Evolutionary conservation across 2,797 vertebrate species (phyloP), one percentile per base, ranked within the genome.

Genomic region (Tapera naevia): DNA sequence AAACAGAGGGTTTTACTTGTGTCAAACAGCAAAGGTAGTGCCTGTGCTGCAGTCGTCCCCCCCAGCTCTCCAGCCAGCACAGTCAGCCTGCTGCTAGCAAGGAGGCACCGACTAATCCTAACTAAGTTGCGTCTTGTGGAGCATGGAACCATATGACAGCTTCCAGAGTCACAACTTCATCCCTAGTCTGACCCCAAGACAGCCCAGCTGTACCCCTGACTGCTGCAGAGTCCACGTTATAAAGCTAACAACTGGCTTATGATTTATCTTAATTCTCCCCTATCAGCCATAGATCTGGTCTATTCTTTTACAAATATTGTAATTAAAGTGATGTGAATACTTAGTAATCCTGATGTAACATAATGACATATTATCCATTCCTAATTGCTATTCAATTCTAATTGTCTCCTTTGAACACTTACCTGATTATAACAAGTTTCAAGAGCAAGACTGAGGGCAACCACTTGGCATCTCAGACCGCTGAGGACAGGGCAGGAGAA

Each of bases 271-370:
- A 27, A 62, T 91, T 94, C 91, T 89, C 39, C 43, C 32, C 32
- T 88, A 41, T 33, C 24, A 70, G 25, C 13, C 80, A 22, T n/a
- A 80, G 54, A 71, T 76, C 88, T 88, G 45, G n/a, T 66, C 39
- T 88, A 35, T 24, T 84, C 35, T 76, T 72, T 65, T 69, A 72
- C 11, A 88, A 53, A 79, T 83, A 85, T 22, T 71, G 16, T 50
- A 64, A 85, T 86, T 90, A 76, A 41, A 33, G 13, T 19, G 11
- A 82, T 54, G 27, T 21, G 66, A 88, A 74, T 73, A 45, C 30
- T 93, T 67, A 82, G 81, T 90, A 88, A 94, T 84, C 74, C 73
- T 70, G 60, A 80, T 73, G 69, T 91, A 54, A 41, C 64, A 46
- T 76, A 91, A 93, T 61, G 57, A 48, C 41, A 64, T 76, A 64